A percentile compares a stretch with the other conserved stretches of the same genome.
These are phyloP conservation scores for Periophthalmus modestus DNA, from an alignment of 2,113 vertebrate genomes.

Conservation along the genomic window DNA sequence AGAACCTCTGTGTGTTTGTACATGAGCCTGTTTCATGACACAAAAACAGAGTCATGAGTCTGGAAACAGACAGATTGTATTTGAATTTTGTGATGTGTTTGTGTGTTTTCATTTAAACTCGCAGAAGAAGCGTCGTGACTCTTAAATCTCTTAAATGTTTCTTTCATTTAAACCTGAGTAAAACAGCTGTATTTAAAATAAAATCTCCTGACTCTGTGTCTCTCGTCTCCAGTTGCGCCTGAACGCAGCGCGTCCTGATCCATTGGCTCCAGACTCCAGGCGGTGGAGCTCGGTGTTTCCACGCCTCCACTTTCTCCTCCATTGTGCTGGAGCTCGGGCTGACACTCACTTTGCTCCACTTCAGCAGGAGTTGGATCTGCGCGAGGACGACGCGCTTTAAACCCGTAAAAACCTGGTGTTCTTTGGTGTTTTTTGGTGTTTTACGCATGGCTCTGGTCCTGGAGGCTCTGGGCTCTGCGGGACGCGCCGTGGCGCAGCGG, in stretches of 20 bases:
- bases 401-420: not conserved
- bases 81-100: too few species aligned
- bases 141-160: not conserved
- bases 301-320: conserved; percentile 74
- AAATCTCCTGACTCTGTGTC: too few species aligned
- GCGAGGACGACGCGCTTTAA: conserved; percentile 30
- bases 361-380: conserved; percentile 65
- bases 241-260: conserved; percentile 60
- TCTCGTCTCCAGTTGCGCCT: conserved; percentile 17
- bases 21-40: too few species aligned
- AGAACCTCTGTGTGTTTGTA: too few species aligned
- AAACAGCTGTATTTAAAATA: too few species aligned
- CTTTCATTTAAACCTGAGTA: not conserved
- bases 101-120: too few species aligned
- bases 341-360: conserved; percentile 70
- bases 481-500: conserved; percentile 49
- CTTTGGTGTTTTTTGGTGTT: too few species aligned
- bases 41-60: too few species aligned
- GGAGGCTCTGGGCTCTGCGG: conserved; percentile 17
- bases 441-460: conserved; percentile 52
- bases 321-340: conserved; percentile 78
- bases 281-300: conserved; percentile 65
- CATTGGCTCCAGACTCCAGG: conserved; percentile 56
- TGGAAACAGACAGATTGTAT: too few species aligned
- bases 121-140: not conserved